A percentile compares a stretch with the other conserved stretches of the same genome.
Evolutionary conservation across 2,888 invertebrate species (phyloP).

Genomic region (Chymomyza fuscimana): DNA sequence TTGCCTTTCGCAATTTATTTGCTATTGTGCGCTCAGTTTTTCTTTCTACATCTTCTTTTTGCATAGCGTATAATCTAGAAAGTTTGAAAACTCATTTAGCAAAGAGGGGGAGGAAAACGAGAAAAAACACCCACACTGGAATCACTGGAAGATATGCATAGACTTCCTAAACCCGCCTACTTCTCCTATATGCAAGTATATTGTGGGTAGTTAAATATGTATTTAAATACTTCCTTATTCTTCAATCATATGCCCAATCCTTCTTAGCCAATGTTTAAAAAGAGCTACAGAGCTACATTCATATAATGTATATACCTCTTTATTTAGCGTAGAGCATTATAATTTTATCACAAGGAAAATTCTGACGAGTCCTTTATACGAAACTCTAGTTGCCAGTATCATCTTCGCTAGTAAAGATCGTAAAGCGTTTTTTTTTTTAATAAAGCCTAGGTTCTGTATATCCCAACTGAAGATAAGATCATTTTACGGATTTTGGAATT

Average conservation of each 20-base stretch:
- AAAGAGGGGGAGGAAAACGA: neutral
- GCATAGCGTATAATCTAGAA: constrained; percentile 16
- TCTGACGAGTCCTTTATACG: no score
- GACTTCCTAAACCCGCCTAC: neutral
- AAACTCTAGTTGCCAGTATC: no score
- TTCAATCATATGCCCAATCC: neutral
- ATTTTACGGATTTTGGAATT: no score
- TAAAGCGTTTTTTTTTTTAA: no score
- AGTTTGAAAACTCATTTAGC: constrained; percentile 21
- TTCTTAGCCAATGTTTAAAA: neutral
- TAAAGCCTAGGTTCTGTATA: no score
- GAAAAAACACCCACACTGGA: neutral
- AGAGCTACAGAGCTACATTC: neutral
- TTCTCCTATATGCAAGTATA: neutral
- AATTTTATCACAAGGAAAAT: no score
- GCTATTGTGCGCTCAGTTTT: constrained; percentile 49
- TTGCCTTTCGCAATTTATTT: constrained; percentile 65
- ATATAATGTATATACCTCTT: neutral
- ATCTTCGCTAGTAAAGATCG: no score
- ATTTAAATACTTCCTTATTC: neutral
- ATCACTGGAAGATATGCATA: neutral
- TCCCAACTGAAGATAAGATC: no score
- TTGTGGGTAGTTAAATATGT: neutral
- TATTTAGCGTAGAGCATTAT: no score
- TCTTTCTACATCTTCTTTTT: neutral